Conservation (phyloP, 2,888 invertebrate genomes). For the Tetheella fluctuosa region DNA sequence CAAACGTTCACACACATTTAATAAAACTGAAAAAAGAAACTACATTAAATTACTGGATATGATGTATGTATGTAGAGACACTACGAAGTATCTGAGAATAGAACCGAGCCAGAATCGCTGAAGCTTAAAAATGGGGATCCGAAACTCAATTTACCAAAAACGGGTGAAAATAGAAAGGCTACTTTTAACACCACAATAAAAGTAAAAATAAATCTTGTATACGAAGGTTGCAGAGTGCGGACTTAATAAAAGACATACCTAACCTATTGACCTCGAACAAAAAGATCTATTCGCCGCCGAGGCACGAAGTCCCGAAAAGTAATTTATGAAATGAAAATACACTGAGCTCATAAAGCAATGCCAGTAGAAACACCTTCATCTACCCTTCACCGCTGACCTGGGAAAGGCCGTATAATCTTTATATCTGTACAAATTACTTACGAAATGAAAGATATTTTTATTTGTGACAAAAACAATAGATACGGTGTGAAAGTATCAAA, state of each 20-base stretch:
- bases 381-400: slow-evolving; percentile 30
- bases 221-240: not conserved
- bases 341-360: slow-evolving; percentile 28
- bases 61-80: not conserved
- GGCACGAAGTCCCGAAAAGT: slow-evolving; percentile 22
- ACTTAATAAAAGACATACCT: slow-evolving; percentile 11
- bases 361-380: slow-evolving; percentile 40
- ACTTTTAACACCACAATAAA: not conserved
- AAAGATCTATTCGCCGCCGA: slow-evolving; percentile 14
- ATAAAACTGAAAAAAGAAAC: no score
- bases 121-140: not conserved
- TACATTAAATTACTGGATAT: not conserved
- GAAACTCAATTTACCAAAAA: not conserved
- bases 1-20: no score
- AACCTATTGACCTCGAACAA: slow-evolving; percentile 21
- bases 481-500: no score
- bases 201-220: not conserved
- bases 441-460: no score
- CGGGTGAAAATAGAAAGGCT: not conserved
- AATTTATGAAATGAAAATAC: slow-evolving; percentile 26
- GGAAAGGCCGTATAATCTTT: not conserved
- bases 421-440: not conserved
- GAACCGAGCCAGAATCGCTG: not conserved
- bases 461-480: no score
- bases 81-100: not conserved